Base-by-base conservation (phyloP, 2,113 vertebrate species). In the Solea solea region DNA sequence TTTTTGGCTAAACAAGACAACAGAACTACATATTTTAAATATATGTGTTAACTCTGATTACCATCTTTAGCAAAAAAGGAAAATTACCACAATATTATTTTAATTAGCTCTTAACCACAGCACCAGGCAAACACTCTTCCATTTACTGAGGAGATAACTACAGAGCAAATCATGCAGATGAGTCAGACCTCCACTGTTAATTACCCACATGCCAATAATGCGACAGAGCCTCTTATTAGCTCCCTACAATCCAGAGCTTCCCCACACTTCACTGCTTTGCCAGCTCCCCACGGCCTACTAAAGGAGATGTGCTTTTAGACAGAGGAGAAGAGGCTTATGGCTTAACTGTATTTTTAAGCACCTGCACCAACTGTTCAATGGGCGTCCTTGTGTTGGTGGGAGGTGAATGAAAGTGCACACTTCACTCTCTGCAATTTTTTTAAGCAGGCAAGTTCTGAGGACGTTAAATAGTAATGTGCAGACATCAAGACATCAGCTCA, bases 91-190 rank as follows among this genome's bases (percentile, higher is more conserved):
- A 89, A 88, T 89, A 91, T 89, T 91, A 93, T 94, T 93, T 94
- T 94, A 94, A 94, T 94, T 93, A 92, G 89, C 90, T 92, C 86
- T 88, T 88, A 92, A 92, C 82, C 90, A 88, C 72, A 78, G 86
- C 88, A 84, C 76, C 79, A 81, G 83, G 87, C 82, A 80, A 73
- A 89, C 86, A 72, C 53, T 86, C 86, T 86, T 85, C 83, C 91
- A 88, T 82, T 88, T 82, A 72, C 83, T 50, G 81, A 89, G 86
- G 88, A 92, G 91, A 94, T 93, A 91, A 93, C 89, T 90, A 87
- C 64, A 78, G 85, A 93, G 84, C 87, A 90, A 93, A 89, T 93
- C 90, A 93, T 86, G 86, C 87, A 53, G 85, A 83, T 78, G 53
- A 86, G 83, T 88, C 88, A 85, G 83, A 78, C 67, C 67, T 60